Percentiles rank a stretch among this genome's conserved stretches.
Evolutionary conservation across 2,113 vertebrate genomes (phyloP).

Genomic region (human (Homo sapiens)): GRCh38 chr1:30968501-30969000

Average conservation of each 20-base stretch:
- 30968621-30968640: constrained; percentile 2
- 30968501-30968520: constrained; percentile 41
- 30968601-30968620: background rate
- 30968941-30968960: background rate
- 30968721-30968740: background rate
- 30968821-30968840: background rate
- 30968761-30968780: background rate
- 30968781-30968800: background rate
- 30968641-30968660: background rate
- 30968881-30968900: background rate
- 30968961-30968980: background rate
- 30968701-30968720: constrained; percentile 8
- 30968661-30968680: background rate
- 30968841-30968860: background rate
- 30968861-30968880: background rate
- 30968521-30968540: background rate
- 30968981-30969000: background rate
- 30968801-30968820: background rate
- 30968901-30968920: background rate
- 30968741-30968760: background rate
- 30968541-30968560: background rate
- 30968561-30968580: background rate
- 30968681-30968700: constrained; percentile 18
- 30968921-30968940: background rate
- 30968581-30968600: background rate